Evolutionary conservation across 2,113 vertebrate species (phyloP).

Genomic region (Cinclus mexicanus): DNA sequence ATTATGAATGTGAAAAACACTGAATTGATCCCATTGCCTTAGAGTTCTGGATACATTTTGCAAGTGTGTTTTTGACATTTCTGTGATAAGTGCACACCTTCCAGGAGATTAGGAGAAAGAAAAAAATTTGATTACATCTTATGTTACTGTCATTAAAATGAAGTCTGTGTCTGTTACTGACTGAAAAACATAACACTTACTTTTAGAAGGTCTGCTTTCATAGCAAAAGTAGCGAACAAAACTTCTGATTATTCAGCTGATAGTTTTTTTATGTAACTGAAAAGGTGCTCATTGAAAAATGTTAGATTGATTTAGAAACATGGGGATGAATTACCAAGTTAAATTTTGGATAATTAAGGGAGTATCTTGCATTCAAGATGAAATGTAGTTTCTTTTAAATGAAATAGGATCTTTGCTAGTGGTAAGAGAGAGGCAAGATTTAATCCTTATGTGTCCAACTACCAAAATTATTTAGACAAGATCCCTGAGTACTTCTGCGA

Average conservation of each 20-base stretch:
- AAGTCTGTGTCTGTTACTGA: background rate
- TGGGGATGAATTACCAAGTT: background rate
- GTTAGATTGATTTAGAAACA: constrained; percentile 10
- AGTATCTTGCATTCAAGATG: background rate
- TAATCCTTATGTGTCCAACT: background rate
- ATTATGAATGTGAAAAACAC: background rate
- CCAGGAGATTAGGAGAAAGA: background rate
- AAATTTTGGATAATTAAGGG: constrained; percentile 16
- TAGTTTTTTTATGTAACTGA: background rate
- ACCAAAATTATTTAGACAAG: background rate
- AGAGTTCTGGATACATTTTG: background rate
- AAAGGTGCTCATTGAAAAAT: constrained; percentile 35
- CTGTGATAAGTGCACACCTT: background rate
- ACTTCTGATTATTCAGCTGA: constrained; percentile 24
- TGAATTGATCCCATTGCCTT: background rate
- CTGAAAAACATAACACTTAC: background rate
- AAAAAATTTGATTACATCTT: background rate
- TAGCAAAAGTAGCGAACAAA: constrained; percentile 20
- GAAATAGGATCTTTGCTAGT: background rate
- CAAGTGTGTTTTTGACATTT: background rate
- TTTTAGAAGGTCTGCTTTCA: background rate
- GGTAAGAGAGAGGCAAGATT: background rate
- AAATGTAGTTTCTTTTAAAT: background rate
- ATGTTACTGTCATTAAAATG: background rate
- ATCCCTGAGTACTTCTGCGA: background rate